Evolutionary conservation across 2,113 vertebrate genomes (phyloP).

Genomic region (Tachuris rubrigastra): DNA sequence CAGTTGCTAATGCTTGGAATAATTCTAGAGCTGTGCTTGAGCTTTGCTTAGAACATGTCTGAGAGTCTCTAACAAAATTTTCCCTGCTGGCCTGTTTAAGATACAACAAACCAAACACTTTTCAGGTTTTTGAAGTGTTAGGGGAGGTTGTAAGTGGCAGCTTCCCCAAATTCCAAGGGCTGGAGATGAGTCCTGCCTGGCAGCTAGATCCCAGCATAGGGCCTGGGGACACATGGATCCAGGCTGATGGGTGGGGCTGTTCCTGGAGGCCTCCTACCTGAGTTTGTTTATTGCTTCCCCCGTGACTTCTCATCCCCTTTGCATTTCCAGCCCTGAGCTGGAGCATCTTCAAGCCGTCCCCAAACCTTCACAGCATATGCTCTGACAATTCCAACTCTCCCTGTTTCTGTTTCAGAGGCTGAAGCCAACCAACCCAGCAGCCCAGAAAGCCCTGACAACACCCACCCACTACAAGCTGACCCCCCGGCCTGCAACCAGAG

Average conservation of each 20-base stretch:
- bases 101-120: background rate
- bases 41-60: background rate
- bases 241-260: background rate
- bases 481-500: constrained; percentile 86
- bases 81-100: background rate
- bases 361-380: background rate
- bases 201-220: background rate
- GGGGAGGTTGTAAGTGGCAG: background rate
- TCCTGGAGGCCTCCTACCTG: background rate
- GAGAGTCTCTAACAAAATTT: background rate
- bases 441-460: constrained; percentile 93
- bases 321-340: background rate
- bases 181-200: background rate
- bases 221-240: background rate
- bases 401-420: constrained; percentile 78
- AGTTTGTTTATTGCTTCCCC: rapidly evolving
- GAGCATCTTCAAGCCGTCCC: background rate
- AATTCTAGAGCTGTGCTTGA: background rate
- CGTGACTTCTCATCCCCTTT: rapidly evolving
- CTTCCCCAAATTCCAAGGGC: background rate
- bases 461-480: constrained; percentile 95
- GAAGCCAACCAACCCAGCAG: constrained; percentile 94
- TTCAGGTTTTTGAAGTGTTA: background rate
- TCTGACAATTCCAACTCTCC: background rate
- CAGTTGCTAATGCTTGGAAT: background rate